Conservation (phyloP, 2,888 invertebrate genomes). For the Harmothoe impar region DNA sequence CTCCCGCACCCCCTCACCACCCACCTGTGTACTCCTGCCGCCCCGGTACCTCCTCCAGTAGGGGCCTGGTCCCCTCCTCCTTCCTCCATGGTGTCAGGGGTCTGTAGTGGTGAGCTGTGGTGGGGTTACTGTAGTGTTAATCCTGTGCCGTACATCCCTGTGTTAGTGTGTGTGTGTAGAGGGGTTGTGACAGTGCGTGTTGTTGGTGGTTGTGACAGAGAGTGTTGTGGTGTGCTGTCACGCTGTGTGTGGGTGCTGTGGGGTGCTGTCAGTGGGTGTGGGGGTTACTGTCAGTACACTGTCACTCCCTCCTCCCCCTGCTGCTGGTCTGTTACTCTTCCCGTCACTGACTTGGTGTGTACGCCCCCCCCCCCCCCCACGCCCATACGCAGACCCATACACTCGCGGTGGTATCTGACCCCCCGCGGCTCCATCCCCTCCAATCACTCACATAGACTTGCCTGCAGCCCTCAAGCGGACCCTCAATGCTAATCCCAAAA, state of each 20-base stretch:
- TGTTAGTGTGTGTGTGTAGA: too few relatives aligned
- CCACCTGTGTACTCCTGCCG: not conserved
- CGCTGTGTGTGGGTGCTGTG: too few relatives aligned
- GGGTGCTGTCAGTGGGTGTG: too few relatives aligned
- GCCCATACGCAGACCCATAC: not conserved
- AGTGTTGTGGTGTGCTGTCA: too few relatives aligned
- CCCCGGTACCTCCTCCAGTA: not conserved
- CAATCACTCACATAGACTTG: not conserved
- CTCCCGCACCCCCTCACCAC: not conserved
- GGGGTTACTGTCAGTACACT: too few relatives aligned
- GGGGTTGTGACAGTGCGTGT: not conserved
- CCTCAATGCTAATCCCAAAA: too few relatives aligned
- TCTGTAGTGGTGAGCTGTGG: too few relatives aligned
- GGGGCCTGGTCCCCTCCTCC: not conserved
- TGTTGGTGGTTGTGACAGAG: too few relatives aligned
- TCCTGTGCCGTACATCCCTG: not conserved
- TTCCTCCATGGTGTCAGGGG: not conserved
- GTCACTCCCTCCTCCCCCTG: too few relatives aligned
- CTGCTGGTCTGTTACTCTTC: too few relatives aligned
- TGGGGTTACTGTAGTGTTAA: too few relatives aligned
- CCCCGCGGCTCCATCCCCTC: conserved; percentile 10
- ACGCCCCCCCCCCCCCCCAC: conserved; percentile 6
- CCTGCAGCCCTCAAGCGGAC: not conserved
- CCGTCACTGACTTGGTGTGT: too few relatives aligned
- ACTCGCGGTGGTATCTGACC: not conserved